Evolutionary conservation across 2,888 invertebrate genomes (phyloP).

Genomic region (Eupithecia tripunctaria): DNA sequence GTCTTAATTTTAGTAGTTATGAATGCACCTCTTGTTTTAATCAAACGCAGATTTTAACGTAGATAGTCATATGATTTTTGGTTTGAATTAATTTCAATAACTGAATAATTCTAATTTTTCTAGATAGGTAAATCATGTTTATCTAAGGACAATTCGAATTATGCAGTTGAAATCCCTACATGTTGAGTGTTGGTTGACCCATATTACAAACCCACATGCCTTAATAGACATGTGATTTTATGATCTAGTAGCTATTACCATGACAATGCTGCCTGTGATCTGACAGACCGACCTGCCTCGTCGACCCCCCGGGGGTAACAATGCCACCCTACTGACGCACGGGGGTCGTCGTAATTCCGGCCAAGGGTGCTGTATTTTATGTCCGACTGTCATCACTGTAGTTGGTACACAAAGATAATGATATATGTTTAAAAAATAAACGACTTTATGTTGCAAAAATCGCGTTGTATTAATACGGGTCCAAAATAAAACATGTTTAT

Average conservation of each 20-base stretch:
- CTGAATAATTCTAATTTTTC: no score
- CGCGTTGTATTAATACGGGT: no score
- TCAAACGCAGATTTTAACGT: no score
- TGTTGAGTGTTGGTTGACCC: no score
- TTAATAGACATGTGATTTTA: slow-evolving; percentile 8
- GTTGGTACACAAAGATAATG: not conserved
- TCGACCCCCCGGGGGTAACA: slow-evolving; percentile 40
- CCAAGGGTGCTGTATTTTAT: slow-evolving; percentile 27
- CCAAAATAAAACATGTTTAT: no score
- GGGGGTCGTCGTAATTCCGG: slow-evolving; percentile 39
- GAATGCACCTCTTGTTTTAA: no score
- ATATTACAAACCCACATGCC: not conserved
- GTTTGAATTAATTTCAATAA: no score
- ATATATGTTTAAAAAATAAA: not conserved
- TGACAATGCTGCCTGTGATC: slow-evolving; percentile 35
- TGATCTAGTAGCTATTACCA: slow-evolving; percentile 36
- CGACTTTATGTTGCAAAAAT: not conserved
- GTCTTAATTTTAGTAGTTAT: no score
- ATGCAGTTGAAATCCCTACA: not conserved
- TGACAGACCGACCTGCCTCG: slow-evolving; percentile 33
- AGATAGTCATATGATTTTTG: no score
- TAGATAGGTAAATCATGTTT: no score
- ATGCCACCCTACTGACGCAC: slow-evolving; percentile 36
- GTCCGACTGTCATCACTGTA: slow-evolving; percentile 3
- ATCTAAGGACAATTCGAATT: no score